These are phyloP conservation scores for Tanytarsus gracilentus DNA, from an alignment of 2,888 invertebrate species.

Conservation along the genomic window DNA sequence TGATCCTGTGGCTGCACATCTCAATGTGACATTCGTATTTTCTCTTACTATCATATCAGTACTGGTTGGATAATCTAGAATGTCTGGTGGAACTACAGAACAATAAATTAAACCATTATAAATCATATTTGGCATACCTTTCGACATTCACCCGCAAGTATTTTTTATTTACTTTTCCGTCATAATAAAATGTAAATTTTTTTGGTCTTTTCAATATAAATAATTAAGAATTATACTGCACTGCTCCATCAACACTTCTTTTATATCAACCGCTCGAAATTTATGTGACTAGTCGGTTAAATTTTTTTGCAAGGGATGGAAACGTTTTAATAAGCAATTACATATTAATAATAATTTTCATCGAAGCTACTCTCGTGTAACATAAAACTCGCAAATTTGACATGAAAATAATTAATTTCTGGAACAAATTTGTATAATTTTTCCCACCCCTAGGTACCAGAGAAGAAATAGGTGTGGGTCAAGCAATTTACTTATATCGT, in stretches of 20 bases:
- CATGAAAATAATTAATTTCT: too few species aligned
- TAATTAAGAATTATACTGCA: not conserved
- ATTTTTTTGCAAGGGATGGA: too few species aligned
- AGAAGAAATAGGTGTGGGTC: not conserved
- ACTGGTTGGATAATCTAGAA: conserved; percentile 76
- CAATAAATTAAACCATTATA: not conserved
- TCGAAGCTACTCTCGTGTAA: too few species aligned
- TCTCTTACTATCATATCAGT: conserved; percentile 78
- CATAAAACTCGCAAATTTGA: too few species aligned
- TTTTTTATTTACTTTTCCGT: too few species aligned
- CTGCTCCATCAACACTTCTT: not conserved
- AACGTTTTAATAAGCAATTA: too few species aligned
- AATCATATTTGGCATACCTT: not conserved
- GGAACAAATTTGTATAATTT: too few species aligned
- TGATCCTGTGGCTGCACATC: conserved; percentile 79
- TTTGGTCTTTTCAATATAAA: conserved; percentile 23
- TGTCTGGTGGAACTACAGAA: conserved; percentile 69
- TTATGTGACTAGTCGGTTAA: too few species aligned
- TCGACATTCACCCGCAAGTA: conserved; percentile 5
- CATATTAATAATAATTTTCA: too few species aligned
- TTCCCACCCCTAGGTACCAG: too few species aligned
- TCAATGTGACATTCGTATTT: conserved; percentile 75
- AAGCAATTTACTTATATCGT: conserved; percentile 29
- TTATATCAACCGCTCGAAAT: too few species aligned
- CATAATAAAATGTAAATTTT: conserved; percentile 26